Base-by-base conservation (phyloP, 2,113 vertebrate species). In the Clarias batrachus region DNA sequence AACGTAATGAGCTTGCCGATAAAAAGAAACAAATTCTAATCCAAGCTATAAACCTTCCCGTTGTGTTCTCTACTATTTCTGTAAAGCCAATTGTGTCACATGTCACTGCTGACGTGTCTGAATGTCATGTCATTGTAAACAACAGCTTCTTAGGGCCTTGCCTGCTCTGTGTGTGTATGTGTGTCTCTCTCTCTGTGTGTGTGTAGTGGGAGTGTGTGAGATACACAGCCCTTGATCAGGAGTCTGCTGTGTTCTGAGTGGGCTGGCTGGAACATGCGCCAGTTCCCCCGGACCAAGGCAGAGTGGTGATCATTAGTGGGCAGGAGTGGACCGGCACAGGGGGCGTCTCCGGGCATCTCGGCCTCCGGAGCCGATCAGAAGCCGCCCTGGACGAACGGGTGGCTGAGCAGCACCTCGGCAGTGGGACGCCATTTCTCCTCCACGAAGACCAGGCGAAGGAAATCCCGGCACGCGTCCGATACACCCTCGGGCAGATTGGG, bases 361-460 rank as follows among this genome's bases (percentile, higher is more conserved):
- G 71, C 87, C 87, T 89, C 87, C 78, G 76, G 11, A 59, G 1
- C 80, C 48, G 30, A 65, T 94, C 96, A 97, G 94, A 97, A 96
- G 92, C 92, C 91, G 23, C 96, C 93, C 92, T 81, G 96, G 88
- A 97, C 94, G 0, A 98, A 98, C 0, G 95, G 93, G 77, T 97
- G 96, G 37, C 95, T 93, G 88, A 98, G 96, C 85, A 98, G 93
- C 66, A 92, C 92, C 81, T 97, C 97, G 0, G 97, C 97, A 0
- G 96, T 97, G 41, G 97, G 97, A 77, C 97, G 92, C 91, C 96
- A 95, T 91, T 97, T 97, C 93, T 98, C 97, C 91, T 97, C 96
- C 89, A 97, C 96, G 13, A 98, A 97, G 91, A 98, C 96, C 93
- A 96, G 94, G 85, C 95, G 95, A 89, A 98, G 94, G 92, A 97